phyloP scores from a whole-genome alignment of 2,888 invertebrate genomes.

The Palloptera scutellata region DNA sequence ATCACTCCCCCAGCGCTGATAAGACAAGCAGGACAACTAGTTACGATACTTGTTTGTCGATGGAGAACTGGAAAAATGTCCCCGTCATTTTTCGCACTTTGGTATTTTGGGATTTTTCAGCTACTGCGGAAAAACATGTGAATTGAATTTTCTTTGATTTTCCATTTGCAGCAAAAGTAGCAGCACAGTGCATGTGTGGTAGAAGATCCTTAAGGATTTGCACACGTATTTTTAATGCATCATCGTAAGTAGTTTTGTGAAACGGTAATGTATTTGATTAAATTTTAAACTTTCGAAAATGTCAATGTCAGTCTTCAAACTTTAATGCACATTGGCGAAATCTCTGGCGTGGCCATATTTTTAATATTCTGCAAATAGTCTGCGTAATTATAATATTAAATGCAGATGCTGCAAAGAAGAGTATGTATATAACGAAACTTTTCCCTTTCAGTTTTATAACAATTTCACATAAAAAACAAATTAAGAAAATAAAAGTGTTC shows the following conservation, averaged over 20 bases:
- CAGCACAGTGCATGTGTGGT: constrained; percentile 16
- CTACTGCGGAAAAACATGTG: constrained; percentile 14
- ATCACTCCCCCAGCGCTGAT: constrained; percentile 41
- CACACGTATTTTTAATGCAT: constrained; percentile 8
- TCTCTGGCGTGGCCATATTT: no score
- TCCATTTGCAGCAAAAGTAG: background rate
- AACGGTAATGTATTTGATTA: no score
- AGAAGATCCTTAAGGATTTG: constrained; percentile 31
- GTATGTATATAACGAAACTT: constrained; percentile 29
- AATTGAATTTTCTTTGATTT: constrained; percentile 26
- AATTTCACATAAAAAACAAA: background rate
- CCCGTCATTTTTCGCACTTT: constrained; percentile 24
- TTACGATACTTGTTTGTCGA: constrained; percentile 5
- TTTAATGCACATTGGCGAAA: no score
- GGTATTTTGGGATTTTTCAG: background rate
- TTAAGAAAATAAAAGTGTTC: constrained; percentile 6
- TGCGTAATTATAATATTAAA: constrained; percentile 45
- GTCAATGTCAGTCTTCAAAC: no score
- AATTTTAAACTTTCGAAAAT: no score
- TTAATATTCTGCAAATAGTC: constrained; percentile 34
- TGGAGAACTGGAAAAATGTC: constrained; percentile 22
- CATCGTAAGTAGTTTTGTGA: no score
- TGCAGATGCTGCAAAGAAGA: constrained; percentile 43
- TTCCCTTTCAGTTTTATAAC: constrained; percentile 24
- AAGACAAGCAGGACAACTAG: constrained; percentile 12